Conservation (phyloP, 2,888 invertebrate genomes). For the Lysandra coridon region DNA sequence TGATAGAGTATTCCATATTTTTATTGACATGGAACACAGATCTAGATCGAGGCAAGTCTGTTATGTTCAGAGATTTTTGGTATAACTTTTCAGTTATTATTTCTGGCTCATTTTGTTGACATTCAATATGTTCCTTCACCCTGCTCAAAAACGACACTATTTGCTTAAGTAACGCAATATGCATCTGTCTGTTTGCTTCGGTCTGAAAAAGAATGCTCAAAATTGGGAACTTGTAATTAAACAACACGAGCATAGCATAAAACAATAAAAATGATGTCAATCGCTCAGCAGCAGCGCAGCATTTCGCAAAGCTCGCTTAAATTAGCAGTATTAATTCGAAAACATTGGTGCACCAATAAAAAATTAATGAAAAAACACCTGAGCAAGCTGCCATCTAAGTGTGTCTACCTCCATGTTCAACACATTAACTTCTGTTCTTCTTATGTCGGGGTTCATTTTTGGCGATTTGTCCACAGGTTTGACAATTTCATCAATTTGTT, state of each 20-base stretch:
- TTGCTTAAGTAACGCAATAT: conserved; percentile 85
- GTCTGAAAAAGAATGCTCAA: conserved; percentile 74
- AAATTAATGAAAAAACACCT: conserved; percentile 69
- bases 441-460: conserved; percentile 50
- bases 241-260: conserved; percentile 29
- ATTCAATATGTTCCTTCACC: conserved; percentile 83
- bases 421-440: conserved; percentile 68
- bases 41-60: conserved; percentile 66
- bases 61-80: conserved; percentile 52
- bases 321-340: conserved; percentile 16
- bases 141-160: conserved; percentile 85
- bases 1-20: conserved; percentile 56
- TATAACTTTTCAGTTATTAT: conserved; percentile 45
- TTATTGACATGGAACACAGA: conserved; percentile 70
- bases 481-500: conserved; percentile 52
- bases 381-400: conserved; percentile 86
- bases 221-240: conserved; percentile 29
- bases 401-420: conserved; percentile 85
- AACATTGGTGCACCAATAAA: conserved; percentile 56
- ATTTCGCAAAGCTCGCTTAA: conserved; percentile 41
- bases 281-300: conserved; percentile 44
- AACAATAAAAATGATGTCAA: neutral
- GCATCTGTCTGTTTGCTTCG: conserved; percentile 86
- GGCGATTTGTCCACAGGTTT: conserved; percentile 54
- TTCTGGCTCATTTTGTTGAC: conserved; percentile 53